Evolutionary conservation across 2,113 vertebrate species (phyloP), one percentile per base, ranked within the genome.

Genomic region (Malurus melanocephalus): DNA sequence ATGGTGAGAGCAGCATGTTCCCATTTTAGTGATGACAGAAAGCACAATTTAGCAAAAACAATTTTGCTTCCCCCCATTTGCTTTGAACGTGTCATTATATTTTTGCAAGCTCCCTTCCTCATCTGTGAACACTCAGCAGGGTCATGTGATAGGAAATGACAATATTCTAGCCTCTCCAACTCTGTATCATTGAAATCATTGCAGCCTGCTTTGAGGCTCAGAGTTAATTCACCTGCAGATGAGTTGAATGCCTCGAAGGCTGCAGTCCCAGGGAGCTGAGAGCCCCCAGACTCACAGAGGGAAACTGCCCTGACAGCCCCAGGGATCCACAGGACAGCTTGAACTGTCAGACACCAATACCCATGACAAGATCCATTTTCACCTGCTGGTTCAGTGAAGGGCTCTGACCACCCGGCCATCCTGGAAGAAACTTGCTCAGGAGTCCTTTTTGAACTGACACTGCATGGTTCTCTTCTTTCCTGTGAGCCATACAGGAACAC

Each of bases 131-230:
- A 84, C 42, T 94, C 80, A 87, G 17, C 74, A 49, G 8, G 35
- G 38, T 38, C 48, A 51, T 11, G 40, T 84, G 49, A 80, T 38
- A 9, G 80, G 45, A 60, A 62, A 90, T 93, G 10, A 43, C 33
- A 81, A 32, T 59, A 85, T 86, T 73, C 62, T 10, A 46, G 28
- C 16, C n/a, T 33, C n/a, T 88, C 53, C 46, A 84, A 85, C 22
- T 57, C 38, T n/a, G 53, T 57, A 53, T 73, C 78, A 88, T 69
- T 89, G 87, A 88, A 96, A 84, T 88, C 74, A 49, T 16, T 30
- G 68, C 8, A 2, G 20, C 67, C 73, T 53, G 40, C 76, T 90
- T 93, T 69, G 51, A 59, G 48, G 90, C 82, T 92, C 42, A 56
- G 48, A 80, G 55, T 82, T 42, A 86, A 80, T 90, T 80, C n/a